phyloP scores from a whole-genome alignment of 2,888 invertebrate species.

The Mystacides longicornis region DNA sequence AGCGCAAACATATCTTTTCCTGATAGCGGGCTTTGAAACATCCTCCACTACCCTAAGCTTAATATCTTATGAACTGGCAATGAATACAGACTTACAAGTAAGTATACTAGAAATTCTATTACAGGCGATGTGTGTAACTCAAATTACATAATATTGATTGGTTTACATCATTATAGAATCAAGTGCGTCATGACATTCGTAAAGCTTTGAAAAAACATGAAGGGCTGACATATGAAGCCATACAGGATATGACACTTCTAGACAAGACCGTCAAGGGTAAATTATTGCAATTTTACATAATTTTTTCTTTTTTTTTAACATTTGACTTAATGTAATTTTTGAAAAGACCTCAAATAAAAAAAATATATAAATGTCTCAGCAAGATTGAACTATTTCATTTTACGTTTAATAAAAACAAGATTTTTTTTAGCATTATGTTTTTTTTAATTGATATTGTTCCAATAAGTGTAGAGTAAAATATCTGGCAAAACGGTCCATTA shows the following conservation, averaged over 20 bases:
- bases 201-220: constrained; percentile 19
- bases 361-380: no score
- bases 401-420: no score
- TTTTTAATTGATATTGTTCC: no score
- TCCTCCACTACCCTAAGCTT: constrained; percentile 32
- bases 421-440: no score
- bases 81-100: constrained; percentile 31
- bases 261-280: constrained; percentile 29
- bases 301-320: no score
- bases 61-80: constrained; percentile 30
- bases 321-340: no score
- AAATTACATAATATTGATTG: background rate
- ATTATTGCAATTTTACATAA: background rate
- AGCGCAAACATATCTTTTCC: constrained; percentile 33
- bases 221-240: constrained; percentile 30
- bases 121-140: background rate
- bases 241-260: constrained; percentile 33
- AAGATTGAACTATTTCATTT: no score
- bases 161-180: constrained; percentile 4
- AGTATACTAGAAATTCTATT: no score
- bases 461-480: no score
- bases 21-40: constrained; percentile 34
- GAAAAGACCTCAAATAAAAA: no score
- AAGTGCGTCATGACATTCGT: constrained; percentile 7
- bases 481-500: no score